Base-by-base conservation (phyloP, 2,113 vertebrate species). In the Philantomba maxwellii region DNA sequence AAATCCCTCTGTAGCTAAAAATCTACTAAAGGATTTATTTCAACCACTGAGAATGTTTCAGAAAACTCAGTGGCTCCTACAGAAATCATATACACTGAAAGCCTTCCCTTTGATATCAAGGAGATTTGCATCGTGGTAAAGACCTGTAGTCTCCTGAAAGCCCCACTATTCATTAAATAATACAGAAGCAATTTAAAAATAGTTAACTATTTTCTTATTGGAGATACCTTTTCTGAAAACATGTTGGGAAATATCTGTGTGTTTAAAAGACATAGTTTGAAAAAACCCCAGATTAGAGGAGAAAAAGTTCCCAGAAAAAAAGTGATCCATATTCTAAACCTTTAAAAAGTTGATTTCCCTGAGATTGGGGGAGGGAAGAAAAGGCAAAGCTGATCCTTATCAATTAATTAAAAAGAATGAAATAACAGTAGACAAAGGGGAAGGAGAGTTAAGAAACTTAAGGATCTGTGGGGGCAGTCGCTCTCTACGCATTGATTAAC, bases 331-430 rank as follows among this genome's bases (percentile, higher is more conserved):
- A 84, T 21, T 45, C 60, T 19, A 97, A 96, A 81, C 93, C 97
- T 83, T 95, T 75, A 83, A 49, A 98, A 98, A 97, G 93, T 92
- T 96, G 85, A 98, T 96, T 94, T 97, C 83, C 75, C 73, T 86
- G 39, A 47, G 93, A 96, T 90, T 92, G 64, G 73, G 62, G n/a
- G 55, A 43, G 82, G 19, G 10, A n/a, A 2, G 58, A 78, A 88
- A 78, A 86, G 57, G 70, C 57, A 26, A 96, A 64, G 85, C 55
- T 90, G 97, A 95, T 91, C 82, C 55, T 96, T 94, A 96, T 97
- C 90, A 91, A 96, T 96, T 90, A 97, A 96, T 98, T 97, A 97
- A 96, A 97, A 96, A 90, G 95, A 95, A 96, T 62, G 53, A 97
- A 97, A 93, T 93, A 97, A 96, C 82, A 28, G 17, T 62, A 90